Percentiles rank a stretch among this genome's conserved stretches.
phyloP scores from a whole-genome alignment of 2,113 vertebrate genomes.

The Ardeotis arabs region DNA sequence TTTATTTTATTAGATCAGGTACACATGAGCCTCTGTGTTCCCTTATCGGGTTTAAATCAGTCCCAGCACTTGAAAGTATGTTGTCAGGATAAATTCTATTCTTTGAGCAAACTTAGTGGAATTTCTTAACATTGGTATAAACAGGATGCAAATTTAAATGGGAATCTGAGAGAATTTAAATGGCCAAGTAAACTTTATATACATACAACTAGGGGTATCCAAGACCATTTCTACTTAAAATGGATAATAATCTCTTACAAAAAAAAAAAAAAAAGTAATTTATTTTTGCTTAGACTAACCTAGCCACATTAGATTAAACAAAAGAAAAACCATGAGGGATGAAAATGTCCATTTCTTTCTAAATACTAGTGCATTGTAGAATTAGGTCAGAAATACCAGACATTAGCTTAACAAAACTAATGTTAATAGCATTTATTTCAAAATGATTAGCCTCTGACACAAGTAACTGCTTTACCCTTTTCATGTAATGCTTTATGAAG shows the following conservation, averaged over 20 bases:
- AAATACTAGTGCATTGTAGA: not conserved
- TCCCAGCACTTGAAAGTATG: not conserved
- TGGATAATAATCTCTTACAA: not conserved
- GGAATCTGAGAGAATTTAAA: not conserved
- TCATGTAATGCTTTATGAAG: conserved; percentile 13
- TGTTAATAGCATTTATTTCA: not conserved
- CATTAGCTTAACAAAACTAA: not conserved
- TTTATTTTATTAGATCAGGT: not conserved
- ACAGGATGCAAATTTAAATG: not conserved
- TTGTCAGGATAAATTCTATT: not conserved
- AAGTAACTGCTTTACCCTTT: conserved; percentile 28
- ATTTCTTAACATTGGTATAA: not conserved
- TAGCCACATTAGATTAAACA: not conserved
- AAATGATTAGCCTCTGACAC: not conserved
- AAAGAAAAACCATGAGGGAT: not conserved
- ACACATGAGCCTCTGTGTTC: not conserved
- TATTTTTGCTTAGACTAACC: not conserved
- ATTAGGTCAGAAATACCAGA: conserved; percentile 5
- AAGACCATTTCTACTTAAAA: not conserved
- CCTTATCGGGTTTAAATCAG: not conserved
- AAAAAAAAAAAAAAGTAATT: not conserved
- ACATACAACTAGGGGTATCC: not conserved
- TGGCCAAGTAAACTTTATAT: not conserved
- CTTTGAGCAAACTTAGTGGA: not conserved
- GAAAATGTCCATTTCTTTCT: not conserved